Percentiles rank a stretch among this genome's conserved stretches.
Conservation (phyloP, 2,888 invertebrate genomes). For the Cabera pusaria region DNA sequence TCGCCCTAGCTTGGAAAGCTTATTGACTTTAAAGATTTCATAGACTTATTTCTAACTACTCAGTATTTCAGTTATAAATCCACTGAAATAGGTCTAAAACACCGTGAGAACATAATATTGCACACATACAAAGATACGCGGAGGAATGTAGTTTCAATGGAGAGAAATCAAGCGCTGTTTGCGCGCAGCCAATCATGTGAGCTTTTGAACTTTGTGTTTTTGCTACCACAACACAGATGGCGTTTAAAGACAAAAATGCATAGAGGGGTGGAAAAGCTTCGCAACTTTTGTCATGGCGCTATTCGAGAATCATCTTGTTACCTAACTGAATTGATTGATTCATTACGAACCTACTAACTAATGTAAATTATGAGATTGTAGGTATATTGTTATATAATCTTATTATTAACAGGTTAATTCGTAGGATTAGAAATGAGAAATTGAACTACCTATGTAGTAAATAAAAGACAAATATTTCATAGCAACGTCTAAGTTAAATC, state of each 20-base stretch:
- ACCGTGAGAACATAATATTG: conserved; percentile 69
- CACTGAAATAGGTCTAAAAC: conserved; percentile 33
- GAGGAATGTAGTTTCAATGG: conserved; percentile 82
- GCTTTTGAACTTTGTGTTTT: conserved; percentile 66
- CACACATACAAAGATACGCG: conserved; percentile 75
- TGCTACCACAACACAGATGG: conserved; percentile 60
- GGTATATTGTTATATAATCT: no score
- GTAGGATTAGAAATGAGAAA: no score
- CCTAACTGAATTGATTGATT: no score
- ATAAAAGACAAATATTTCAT: no score
- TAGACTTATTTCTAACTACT: conserved; percentile 30
- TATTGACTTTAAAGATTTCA: conserved; percentile 28
- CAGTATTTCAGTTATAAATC: conserved; percentile 58
- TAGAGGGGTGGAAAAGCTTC: conserved; percentile 56
- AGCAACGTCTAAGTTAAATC: conserved; percentile 14
- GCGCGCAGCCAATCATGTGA: conserved; percentile 61
- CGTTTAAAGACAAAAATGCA: conserved; percentile 41
- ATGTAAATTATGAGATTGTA: no score
- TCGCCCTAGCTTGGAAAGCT: conserved; percentile 35
- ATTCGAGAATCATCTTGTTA: no score
- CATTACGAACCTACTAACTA: no score
- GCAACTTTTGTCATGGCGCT: no score
- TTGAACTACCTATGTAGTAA: no score
- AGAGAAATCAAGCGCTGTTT: conserved; percentile 78
- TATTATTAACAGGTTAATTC: no score